Conservation (phyloP, 2,888 invertebrate genomes). For the Folsomia candida region DNA sequence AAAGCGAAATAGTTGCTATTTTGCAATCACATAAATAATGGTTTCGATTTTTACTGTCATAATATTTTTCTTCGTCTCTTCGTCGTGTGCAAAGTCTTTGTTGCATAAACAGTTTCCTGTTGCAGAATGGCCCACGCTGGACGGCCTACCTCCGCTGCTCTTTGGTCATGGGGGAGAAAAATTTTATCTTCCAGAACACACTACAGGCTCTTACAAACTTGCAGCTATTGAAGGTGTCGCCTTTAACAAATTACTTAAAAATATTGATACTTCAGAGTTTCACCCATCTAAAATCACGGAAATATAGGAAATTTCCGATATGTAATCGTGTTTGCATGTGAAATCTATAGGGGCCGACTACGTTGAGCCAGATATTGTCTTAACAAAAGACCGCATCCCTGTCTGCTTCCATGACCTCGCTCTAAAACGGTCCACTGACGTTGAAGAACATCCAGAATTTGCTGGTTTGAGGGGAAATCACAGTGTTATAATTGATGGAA, state of each 20-base stretch:
- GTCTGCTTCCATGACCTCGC: conserved; percentile 38
- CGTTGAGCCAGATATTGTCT: conserved; percentile 38
- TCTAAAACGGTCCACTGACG: conserved; percentile 30
- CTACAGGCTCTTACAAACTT: conserved; percentile 27
- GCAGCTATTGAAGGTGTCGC: conserved; percentile 29
- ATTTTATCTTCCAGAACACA: conserved; percentile 35
- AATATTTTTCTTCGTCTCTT: too few species aligned
- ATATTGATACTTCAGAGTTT: neutral
- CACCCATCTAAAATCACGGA: too few species aligned
- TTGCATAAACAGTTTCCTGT: too few species aligned
- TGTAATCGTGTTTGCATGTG: too few species aligned
- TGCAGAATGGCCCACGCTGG: conserved; percentile 35
- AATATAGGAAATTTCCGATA: too few species aligned
- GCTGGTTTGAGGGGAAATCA: conserved; percentile 21
- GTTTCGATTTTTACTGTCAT: too few species aligned
- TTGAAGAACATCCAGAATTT: conserved; percentile 29
- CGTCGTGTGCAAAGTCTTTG: too few species aligned
- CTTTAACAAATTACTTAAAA: too few species aligned
- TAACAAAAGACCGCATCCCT: conserved; percentile 35
- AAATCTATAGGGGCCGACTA: conserved; percentile 36
- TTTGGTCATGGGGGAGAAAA: conserved; percentile 39
- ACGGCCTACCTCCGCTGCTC: conserved; percentile 22
- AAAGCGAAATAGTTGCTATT: too few species aligned
- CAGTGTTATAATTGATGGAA: conserved; percentile 20
- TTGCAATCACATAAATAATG: too few species aligned